Evolutionary conservation across 2,797 vertebrate genomes (phyloP).

Genomic region (Girardinus metallicus): DNA sequence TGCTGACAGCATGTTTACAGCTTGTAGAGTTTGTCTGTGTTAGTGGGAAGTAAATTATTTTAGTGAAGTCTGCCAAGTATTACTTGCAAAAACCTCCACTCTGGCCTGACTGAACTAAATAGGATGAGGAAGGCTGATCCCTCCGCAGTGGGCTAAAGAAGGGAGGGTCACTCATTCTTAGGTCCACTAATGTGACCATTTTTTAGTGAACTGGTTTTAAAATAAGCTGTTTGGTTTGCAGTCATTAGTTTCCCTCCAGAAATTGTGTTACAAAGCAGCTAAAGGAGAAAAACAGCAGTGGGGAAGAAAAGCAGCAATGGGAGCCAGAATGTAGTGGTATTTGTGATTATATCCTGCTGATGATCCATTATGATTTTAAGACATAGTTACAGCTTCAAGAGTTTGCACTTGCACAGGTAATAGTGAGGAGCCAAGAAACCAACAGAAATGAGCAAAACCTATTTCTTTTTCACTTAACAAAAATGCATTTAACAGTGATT

Average conservation of each 20-base stretch:
- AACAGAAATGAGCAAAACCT: not conserved
- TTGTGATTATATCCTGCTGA: not conserved
- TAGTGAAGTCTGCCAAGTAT: conserved; percentile 5
- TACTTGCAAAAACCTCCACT: conserved; percentile 11
- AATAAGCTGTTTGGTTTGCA: not conserved
- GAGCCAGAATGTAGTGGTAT: not conserved
- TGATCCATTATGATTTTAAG: not conserved
- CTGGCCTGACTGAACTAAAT: conserved; percentile 6
- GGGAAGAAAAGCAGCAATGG: not conserved
- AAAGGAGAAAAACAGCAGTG: not conserved
- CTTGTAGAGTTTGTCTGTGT: conserved; percentile 14
- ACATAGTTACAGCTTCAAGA: not conserved
- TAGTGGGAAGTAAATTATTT: conserved; percentile 16
- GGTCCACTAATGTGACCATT: conserved; percentile 25
- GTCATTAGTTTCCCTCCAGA: not conserved
- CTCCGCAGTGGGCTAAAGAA: conserved; percentile 1
- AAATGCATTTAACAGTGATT: not conserved
- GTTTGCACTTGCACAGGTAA: not conserved
- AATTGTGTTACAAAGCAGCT: not conserved
- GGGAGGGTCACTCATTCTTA: conserved; percentile 19
- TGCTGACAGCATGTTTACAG: conserved; percentile 40
- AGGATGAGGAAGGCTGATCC: conserved; percentile 27
- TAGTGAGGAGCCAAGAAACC: not conserved
- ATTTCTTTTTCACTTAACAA: not conserved
- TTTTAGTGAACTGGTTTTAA: conserved; percentile 13